Evolutionary conservation across 30 jellyfish, hydroid and myxozoan species (phyloP).

Genomic region (Cassiopea xamachana): DNA sequence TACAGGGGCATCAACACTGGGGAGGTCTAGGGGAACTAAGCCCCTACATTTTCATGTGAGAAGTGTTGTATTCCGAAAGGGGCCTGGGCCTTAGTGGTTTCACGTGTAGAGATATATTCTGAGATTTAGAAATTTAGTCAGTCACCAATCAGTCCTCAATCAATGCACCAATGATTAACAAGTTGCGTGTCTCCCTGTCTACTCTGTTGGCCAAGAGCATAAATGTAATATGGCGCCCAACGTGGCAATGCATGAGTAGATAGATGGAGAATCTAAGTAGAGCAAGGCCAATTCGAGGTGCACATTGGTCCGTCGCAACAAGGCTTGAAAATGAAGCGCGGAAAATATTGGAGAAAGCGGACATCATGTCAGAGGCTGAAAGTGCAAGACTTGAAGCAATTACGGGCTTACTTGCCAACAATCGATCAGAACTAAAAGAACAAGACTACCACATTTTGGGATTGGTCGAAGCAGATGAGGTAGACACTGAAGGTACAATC

Average conservation of each 20-base stretch:
- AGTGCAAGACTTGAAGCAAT: neutral
- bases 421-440: neutral
- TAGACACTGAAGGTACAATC: neutral
- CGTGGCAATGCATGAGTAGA: neutral
- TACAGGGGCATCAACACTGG: too few species aligned
- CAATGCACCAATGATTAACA: neutral
- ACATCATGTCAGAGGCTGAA: neutral
- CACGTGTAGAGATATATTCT: too few species aligned
- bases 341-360: neutral
- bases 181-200: neutral
- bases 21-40: too few species aligned
- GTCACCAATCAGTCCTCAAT: neutral
- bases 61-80: too few species aligned
- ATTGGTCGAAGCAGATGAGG: neutral
- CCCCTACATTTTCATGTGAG: too few species aligned
- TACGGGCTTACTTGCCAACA: neutral
- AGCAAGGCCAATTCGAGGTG: neutral
- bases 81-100: too few species aligned
- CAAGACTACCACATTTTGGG: neutral
- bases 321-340: neutral
- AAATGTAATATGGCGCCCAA: neutral
- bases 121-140: neutral
- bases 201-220: neutral
- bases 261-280: neutral
- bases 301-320: neutral